Percentiles rank a stretch among this genome's conserved stretches.
Conservation (phyloP, 2,113 vertebrate genomes). For the Parotia lawesii region DNA sequence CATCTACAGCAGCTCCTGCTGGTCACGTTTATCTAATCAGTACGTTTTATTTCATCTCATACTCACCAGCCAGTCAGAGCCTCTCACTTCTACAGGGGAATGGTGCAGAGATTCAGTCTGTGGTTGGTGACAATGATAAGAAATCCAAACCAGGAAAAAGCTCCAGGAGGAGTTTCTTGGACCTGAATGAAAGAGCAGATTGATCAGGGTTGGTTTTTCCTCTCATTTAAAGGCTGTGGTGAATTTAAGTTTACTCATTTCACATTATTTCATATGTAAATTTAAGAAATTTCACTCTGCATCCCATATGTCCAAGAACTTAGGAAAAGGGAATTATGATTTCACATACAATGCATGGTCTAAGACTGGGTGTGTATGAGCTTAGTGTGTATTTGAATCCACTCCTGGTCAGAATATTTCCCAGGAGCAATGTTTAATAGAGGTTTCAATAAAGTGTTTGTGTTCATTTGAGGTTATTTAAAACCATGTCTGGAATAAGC, state of each 20-base stretch:
- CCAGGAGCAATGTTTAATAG: neutral
- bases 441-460: neutral
- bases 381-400: neutral
- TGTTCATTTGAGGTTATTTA: neutral
- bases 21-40: neutral
- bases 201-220: neutral
- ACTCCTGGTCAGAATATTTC: neutral
- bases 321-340: neutral
- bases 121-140: neutral
- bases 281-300: fast-evolving
- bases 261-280: neutral
- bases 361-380: neutral
- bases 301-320: neutral
- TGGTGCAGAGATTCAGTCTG: neutral
- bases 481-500: neutral
- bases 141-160: neutral
- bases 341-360: neutral
- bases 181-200: neutral
- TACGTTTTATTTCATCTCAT: neutral
- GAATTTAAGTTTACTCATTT: neutral
- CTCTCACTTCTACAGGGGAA: neutral
- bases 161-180: neutral
- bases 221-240: neutral
- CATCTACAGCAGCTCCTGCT: neutral
- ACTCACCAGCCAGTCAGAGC: neutral